Evolutionary conservation across 2,797 vertebrate species (phyloP).

Genomic region (Enteromius fasciolatus): DNA sequence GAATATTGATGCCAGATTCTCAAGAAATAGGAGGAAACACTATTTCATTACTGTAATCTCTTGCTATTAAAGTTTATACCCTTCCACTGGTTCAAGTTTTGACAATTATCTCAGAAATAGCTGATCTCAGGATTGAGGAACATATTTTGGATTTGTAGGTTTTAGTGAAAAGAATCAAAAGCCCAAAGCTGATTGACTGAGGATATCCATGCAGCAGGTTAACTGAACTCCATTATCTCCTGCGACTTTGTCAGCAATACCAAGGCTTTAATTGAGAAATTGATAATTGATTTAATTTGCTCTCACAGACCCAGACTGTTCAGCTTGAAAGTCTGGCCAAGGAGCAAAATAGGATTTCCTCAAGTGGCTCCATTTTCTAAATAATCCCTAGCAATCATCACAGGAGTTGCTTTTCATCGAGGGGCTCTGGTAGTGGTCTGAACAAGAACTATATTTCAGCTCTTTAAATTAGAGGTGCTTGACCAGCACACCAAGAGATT

Average conservation of each 20-base stretch:
- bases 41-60: not conserved
- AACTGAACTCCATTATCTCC: slow-evolving; percentile 12
- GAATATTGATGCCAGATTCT: not conserved
- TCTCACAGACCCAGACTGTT: slow-evolving; percentile 56
- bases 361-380: slow-evolving; percentile 77
- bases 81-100: not conserved
- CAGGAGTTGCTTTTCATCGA: slow-evolving; percentile 47
- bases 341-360: slow-evolving; percentile 72
- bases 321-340: slow-evolving; percentile 53
- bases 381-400: slow-evolving; percentile 76
- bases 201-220: slow-evolving; percentile 24
- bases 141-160: slow-evolving; percentile 25
- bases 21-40: not conserved
- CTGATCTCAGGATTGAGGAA: not conserved
- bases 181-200: slow-evolving; percentile 13
- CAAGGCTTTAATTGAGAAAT: slow-evolving; percentile 63
- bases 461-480: slow-evolving; percentile 51
- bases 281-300: slow-evolving; percentile 79
- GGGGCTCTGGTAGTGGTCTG: slow-evolving; percentile 33
- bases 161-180: slow-evolving; percentile 55
- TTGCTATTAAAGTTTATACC: not conserved
- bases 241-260: slow-evolving; percentile 18
- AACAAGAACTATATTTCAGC: slow-evolving; percentile 44
- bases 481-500: slow-evolving; percentile 53
- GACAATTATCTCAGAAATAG: not conserved